Evolutionary conservation across 1,140 invertebrate genomes (phyloP), one percentile per base, ranked within the genome.

Genomic region (Bombus vancouverensis): DNA sequence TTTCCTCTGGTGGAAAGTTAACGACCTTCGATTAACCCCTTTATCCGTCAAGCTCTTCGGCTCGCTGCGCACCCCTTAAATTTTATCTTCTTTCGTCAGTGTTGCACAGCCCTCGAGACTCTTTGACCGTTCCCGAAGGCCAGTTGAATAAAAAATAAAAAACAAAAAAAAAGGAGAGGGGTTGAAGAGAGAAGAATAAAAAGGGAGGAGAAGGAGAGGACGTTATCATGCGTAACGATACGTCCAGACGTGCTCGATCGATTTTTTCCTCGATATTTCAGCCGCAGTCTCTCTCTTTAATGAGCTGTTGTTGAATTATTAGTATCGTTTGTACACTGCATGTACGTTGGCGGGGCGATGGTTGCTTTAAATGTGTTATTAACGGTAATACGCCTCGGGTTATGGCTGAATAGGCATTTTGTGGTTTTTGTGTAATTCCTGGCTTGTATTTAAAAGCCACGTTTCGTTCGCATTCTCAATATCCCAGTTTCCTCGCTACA

Each of bases 1-100:
- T 62, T 73, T 72, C 53, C 70, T 18, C 39, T 44, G 28, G 10
- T n/a, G 80, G 53, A 81, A 73, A 81, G 80, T 81, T 81, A 81
- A 81, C 80, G 80, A 74, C 80, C 70, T 73, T 81, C 80, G 80
- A 74, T 81, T 74, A 81, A 72, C 80, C 70, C 80, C 39, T 73
- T 81, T 81, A 73, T 62, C 70, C 70, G 62, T 74, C 70, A 44
- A 81, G 70, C 68, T 32, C 79, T 72, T 53, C 79, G 13, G 68
- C 68, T 81, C 68, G 44, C 57, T 80, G 32, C 66, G 9, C 44
- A 34, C n/a, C 47, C 53, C n/a, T 62, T 44, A 74, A 73, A 73
- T 81, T 74, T 44, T 3, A 44, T 53, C 68, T 68, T 47, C 47
- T 37, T n/a, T 22, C 79, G 34, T 39, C 34, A 15, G 6, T 47